phyloP scores from a whole-genome alignment of 2,797 vertebrate species.

The Orestias chungarensis region DNA sequence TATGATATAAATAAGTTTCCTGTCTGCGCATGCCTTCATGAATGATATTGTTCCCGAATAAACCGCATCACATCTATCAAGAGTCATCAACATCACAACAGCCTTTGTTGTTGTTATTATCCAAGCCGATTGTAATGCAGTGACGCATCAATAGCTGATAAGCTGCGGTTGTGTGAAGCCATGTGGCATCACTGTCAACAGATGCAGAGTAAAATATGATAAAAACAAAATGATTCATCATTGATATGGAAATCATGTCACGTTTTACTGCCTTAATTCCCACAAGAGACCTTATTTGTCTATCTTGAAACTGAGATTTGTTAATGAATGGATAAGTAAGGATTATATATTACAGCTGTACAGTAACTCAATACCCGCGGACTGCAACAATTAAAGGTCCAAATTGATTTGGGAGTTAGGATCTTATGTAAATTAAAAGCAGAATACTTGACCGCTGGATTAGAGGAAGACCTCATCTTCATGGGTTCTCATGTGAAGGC shows the following conservation, averaged over 20 bases:
- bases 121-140: conserved; percentile 13
- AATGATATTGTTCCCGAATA: conserved; percentile 11
- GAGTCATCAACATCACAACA: conserved; percentile 10
- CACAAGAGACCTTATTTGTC: not conserved
- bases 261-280: not conserved
- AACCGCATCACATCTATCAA: conserved; percentile 9
- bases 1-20: conserved; percentile 4
- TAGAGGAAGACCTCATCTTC: not conserved
- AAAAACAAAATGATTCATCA: not conserved
- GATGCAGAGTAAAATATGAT: not conserved
- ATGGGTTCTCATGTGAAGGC: not conserved
- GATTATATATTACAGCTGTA: not conserved
- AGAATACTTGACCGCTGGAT: not conserved
- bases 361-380: not conserved
- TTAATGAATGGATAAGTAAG: not conserved
- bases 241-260: not conserved
- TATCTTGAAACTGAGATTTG: not conserved
- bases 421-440: not conserved
- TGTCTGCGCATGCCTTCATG: conserved; percentile 5
- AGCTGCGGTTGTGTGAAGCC: conserved; percentile 19
- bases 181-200: not conserved
- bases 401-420: not conserved
- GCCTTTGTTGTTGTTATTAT: conserved; percentile 15
- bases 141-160: conserved; percentile 25
- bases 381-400: not conserved